Percentiles rank a stretch among this genome's conserved stretches.
Evolutionary conservation across 2,113 vertebrate species (phyloP).

Genomic region (Megatriorchis doriae): DNA sequence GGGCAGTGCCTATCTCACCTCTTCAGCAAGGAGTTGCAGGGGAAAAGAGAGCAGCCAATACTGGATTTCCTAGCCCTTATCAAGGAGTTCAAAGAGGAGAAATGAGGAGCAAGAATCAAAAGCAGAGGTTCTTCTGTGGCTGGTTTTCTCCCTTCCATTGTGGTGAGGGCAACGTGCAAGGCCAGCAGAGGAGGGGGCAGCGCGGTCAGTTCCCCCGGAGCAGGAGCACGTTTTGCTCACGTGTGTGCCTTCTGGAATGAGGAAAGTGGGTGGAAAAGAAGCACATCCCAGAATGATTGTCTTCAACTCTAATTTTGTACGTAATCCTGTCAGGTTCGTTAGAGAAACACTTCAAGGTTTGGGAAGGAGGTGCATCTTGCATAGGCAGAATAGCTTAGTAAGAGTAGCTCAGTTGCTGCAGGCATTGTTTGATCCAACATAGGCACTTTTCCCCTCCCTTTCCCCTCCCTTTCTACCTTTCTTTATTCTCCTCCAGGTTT

Average conservation of each 20-base stretch:
- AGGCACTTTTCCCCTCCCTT: not conserved
- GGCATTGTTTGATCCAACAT: conserved; percentile 36
- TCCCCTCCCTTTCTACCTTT: not conserved
- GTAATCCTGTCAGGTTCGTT: not conserved
- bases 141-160: not conserved
- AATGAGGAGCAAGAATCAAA: not conserved
- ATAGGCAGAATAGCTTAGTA: not conserved
- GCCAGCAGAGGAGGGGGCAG: not conserved
- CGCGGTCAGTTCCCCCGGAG: not conserved
- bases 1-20: not conserved
- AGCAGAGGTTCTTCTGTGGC: not conserved
- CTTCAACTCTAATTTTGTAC: not conserved
- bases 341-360: not conserved
- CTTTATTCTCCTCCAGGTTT: conserved; percentile 68
- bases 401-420: conserved; percentile 32
- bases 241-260: rapidly evolving
- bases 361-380: conserved; percentile 11
- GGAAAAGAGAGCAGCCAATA: not conserved
- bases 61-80: not conserved
- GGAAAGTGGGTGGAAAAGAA: not conserved
- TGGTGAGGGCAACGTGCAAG: not conserved
- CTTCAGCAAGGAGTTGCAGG: not conserved
- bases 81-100: not conserved
- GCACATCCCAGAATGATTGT: not conserved
- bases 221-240: rapidly evolving